phyloP scores from a whole-genome alignment of 2,888 invertebrate genomes.

The Erebia ligea region DNA sequence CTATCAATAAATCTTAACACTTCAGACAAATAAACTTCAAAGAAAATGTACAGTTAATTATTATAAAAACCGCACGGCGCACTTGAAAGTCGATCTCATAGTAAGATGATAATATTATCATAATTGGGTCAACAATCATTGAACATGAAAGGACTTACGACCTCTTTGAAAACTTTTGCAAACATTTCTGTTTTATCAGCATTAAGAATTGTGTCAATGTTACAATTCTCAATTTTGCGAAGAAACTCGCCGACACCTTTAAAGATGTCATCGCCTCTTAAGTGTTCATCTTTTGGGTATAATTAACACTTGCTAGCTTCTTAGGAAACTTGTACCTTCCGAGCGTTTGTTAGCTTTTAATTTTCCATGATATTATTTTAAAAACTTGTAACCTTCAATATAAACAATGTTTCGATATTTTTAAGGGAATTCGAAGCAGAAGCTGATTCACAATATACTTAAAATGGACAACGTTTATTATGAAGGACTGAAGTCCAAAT shows the following conservation, averaged over 20 bases:
- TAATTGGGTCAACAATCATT: slow-evolving; percentile 21
- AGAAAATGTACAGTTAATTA: neutral
- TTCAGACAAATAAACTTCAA: neutral
- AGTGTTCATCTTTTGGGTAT: slow-evolving; percentile 54
- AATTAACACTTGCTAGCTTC: slow-evolving; percentile 54
- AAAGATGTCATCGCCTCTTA: slow-evolving; percentile 61
- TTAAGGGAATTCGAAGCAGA: neutral
- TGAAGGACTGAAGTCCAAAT: too few species aligned
- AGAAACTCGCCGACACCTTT: slow-evolving; percentile 60
- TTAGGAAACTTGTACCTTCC: slow-evolving; percentile 30
- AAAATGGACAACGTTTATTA: too few species aligned
- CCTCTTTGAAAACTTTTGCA: slow-evolving; percentile 17
- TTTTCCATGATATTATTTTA: slow-evolving; percentile 3
- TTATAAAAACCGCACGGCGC: neutral
- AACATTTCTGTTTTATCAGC: slow-evolving; percentile 29
- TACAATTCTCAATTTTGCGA: slow-evolving; percentile 51
- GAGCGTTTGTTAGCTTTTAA: slow-evolving; percentile 5
- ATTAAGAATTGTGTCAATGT: slow-evolving; percentile 32
- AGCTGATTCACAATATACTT: too few species aligned
- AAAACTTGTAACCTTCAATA: neutral
- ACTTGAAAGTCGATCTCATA: slow-evolving; percentile 19
- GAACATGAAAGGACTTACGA: slow-evolving; percentile 14
- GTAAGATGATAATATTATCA: slow-evolving; percentile 5
- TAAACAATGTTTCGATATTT: neutral
- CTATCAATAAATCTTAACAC: neutral